These are phyloP conservation scores for Gymnorhina tibicen DNA, from an alignment of 2,113 vertebrate species.

Conservation along the genomic window DNA sequence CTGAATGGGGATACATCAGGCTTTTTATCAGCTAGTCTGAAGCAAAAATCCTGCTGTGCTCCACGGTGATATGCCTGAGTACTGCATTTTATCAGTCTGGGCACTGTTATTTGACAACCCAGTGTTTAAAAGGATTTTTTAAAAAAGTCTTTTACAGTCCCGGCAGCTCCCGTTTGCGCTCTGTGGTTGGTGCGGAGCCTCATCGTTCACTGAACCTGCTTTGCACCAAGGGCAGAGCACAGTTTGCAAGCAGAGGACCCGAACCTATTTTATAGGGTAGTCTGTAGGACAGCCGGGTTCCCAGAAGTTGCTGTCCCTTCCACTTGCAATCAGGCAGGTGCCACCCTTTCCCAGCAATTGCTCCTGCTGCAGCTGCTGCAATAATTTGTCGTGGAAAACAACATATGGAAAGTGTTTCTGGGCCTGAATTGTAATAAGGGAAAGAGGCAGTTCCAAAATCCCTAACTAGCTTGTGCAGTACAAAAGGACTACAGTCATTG, in stretches of 20 bases:
- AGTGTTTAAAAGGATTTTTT: neutral
- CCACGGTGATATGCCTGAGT: neutral
- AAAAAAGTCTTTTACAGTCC: neutral
- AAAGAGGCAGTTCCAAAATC: neutral
- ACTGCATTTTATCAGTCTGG: constrained; percentile 28
- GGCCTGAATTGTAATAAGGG: neutral
- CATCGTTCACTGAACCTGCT: neutral
- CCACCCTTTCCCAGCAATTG: neutral
- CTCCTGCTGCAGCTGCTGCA: neutral
- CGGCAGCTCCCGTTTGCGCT: neutral
- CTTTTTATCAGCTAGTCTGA: constrained; percentile 30
- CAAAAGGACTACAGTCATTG: neutral
- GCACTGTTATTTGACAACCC: neutral
- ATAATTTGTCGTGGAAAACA: neutral
- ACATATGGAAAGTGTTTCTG: neutral
- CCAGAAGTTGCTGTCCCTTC: neutral
- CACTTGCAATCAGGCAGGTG: neutral
- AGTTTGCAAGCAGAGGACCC: neutral
- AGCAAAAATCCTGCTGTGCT: constrained; percentile 22
- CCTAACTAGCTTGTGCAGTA: neutral
- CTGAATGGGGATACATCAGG: neutral
- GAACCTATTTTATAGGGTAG: neutral
- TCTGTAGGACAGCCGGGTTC: neutral
- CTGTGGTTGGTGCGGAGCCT: neutral
- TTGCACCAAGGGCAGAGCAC: neutral